A percentile compares a stretch with the other conserved stretches of the same genome.
These are phyloP conservation scores for Lithophane ornitopus DNA, from an alignment of 2,888 invertebrate species.

Conservation along the genomic window DNA sequence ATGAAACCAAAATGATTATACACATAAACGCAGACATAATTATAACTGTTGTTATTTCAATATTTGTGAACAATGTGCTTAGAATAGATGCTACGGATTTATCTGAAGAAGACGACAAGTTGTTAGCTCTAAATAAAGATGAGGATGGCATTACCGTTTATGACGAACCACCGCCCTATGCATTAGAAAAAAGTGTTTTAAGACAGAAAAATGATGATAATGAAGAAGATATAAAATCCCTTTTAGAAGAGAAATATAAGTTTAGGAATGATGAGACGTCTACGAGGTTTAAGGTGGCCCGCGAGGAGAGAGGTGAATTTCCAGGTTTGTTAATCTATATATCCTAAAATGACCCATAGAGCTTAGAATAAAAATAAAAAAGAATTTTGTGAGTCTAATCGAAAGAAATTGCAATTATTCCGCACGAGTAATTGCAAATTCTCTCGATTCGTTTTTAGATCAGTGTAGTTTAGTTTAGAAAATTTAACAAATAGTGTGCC, in stretches of 20 bases:
- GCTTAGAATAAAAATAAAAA: neutral
- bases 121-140: constrained; percentile 23
- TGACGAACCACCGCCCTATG: constrained; percentile 10
- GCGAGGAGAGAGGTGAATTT: constrained; percentile 69
- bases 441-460: neutral
- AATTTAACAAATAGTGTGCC: too few species aligned
- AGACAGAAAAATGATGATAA: constrained; percentile 48
- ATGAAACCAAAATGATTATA: constrained; percentile 68
- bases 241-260: constrained; percentile 84
- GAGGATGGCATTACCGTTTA: constrained; percentile 2
- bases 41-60: constrained; percentile 52
- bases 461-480: neutral
- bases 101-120: constrained; percentile 34
- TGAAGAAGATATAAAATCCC: constrained; percentile 74
- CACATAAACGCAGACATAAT: constrained; percentile 45
- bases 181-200: constrained; percentile 31
- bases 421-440: neutral
- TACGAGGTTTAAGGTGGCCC: constrained; percentile 78
- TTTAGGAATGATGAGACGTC: constrained; percentile 83
- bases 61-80: constrained; percentile 47
- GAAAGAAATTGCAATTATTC: too few species aligned
- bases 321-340: constrained; percentile 69
- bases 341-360: neutral
- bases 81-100: constrained; percentile 21
- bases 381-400: neutral